A percentile compares a stretch with the other conserved stretches of the same genome.
phyloP scores from a whole-genome alignment of 2,113 vertebrate genomes.

The Acrocephalus kingi region DNA sequence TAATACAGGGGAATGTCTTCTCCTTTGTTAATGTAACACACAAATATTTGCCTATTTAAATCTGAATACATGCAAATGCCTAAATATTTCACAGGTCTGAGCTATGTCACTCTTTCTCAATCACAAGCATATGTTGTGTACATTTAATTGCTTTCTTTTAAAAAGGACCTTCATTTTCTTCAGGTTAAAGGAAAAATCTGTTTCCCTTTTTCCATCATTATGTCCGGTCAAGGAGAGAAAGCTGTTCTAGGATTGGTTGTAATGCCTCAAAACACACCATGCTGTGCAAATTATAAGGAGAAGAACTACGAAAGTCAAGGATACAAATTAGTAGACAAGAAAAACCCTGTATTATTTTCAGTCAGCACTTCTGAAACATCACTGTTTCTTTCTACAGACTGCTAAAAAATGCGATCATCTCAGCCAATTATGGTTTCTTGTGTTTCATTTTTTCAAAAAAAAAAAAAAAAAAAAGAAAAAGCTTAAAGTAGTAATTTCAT shows the following conservation, averaged over 20 bases:
- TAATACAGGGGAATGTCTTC: background rate
- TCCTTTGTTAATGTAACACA: background rate
- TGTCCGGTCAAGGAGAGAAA: conserved; percentile 2
- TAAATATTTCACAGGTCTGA: background rate
- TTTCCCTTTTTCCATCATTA: background rate
- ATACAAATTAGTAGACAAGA: background rate
- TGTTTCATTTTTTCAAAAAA: too few relatives aligned
- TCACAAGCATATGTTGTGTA: background rate
- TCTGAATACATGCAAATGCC: background rate
- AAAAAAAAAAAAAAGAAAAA: background rate
- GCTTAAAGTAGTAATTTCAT: background rate
- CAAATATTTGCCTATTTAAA: background rate
- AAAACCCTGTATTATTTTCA: conserved; percentile 24
- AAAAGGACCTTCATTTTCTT: background rate
- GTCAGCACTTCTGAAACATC: background rate
- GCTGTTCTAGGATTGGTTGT: background rate
- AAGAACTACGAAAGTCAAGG: background rate
- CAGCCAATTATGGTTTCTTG: background rate
- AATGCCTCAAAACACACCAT: background rate
- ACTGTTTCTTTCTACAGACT: background rate
- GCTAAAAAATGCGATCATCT: background rate
- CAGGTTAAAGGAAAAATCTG: background rate
- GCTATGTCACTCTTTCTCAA: background rate
- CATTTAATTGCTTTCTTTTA: background rate
- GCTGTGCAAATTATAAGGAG: conserved; percentile 8